These are phyloP conservation scores for Quadriops clusia DNA, from an alignment of 2,888 invertebrate species.

Conservation along the genomic window DNA sequence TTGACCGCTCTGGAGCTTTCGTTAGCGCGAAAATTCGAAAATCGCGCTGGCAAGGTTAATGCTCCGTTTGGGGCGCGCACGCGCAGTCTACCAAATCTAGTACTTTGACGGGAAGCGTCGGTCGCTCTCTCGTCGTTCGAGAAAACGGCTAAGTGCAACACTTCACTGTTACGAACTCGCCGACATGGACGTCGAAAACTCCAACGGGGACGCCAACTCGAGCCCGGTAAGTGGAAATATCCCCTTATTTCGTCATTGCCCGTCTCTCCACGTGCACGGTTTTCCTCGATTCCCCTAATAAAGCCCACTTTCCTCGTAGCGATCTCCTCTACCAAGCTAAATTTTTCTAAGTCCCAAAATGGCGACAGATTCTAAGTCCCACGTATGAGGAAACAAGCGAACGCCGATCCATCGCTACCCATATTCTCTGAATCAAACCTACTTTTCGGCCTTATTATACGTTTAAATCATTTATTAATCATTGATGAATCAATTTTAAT, in stretches of 20 bases:
- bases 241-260: slow-evolving; percentile 17
- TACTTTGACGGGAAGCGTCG: slow-evolving; percentile 40
- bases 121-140: slow-evolving; percentile 11
- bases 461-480: too few species aligned
- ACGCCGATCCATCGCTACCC: too few species aligned
- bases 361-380: slow-evolving; percentile 70
- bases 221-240: slow-evolving; percentile 46
- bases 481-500: too few species aligned
- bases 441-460: too few species aligned
- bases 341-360: slow-evolving; percentile 77
- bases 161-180: slow-evolving; percentile 18
- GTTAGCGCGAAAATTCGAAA: too few species aligned
- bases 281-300: slow-evolving; percentile 14
- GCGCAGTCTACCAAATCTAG: slow-evolving; percentile 46
- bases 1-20: too few species aligned
- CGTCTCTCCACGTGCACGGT: slow-evolving; percentile 16
- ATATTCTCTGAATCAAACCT: too few species aligned
- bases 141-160: slow-evolving; percentile 20
- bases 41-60: too few species aligned
- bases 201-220: slow-evolving; percentile 45
- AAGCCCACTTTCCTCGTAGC: slow-evolving; percentile 41
- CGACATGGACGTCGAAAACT: slow-evolving; percentile 56
- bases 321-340: slow-evolving; percentile 33
- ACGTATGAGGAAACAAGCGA: slow-evolving; percentile 32
- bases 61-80: slow-evolving; percentile 39